Evolutionary conservation across 2,797 vertebrate species (phyloP), one percentile per base, ranked within the genome.

Genomic region (Eospalax fontanierii): DNA sequence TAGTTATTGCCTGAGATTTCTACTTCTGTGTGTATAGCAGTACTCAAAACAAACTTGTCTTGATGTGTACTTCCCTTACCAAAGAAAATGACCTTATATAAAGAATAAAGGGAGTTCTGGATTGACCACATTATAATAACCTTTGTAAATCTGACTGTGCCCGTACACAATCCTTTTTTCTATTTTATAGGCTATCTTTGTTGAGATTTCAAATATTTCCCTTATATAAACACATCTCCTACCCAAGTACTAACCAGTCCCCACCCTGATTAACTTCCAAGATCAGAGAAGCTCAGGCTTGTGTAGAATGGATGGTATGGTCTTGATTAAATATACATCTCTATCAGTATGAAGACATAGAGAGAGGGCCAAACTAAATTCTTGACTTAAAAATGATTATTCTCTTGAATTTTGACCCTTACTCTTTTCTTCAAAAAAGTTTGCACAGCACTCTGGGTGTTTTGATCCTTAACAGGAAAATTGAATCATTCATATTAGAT

Each of bases 391-490:
- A 80, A 94, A 86, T 38, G 16, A 71, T 74, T 33, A 91, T 84
- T 80, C 26, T 46, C 10, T 91, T 95, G 30, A 93, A 90, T 84
- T 80, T 95, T 68, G 46, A 74, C 54, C 24, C 28, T 28, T 40
- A 68, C 4, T 86, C 6, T 79, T 87, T 84, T 26, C 33, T 86
- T 73, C 28, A 43, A 87, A 88, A 54, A 54, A 9, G 73, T 15
- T 86, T 43, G 63, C 21, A 83, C 3, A 0, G 57, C 71, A 85
- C 2, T 70, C 43, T 71, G n/a, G 43, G 30, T 16, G 59, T 43
- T 92, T 93, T 50, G 54, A 40, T 38, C 35, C 76, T 54, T 54
- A 14, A 38, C 18, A 75, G 43, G 38, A 46, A 92, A 78, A 94
- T 24, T 18, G 63, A 89, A 57, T 54, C 66, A 11, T 78, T 18